phyloP scores from a whole-genome alignment of 2,113 vertebrate genomes.

The Hemicordylus capensis region DNA sequence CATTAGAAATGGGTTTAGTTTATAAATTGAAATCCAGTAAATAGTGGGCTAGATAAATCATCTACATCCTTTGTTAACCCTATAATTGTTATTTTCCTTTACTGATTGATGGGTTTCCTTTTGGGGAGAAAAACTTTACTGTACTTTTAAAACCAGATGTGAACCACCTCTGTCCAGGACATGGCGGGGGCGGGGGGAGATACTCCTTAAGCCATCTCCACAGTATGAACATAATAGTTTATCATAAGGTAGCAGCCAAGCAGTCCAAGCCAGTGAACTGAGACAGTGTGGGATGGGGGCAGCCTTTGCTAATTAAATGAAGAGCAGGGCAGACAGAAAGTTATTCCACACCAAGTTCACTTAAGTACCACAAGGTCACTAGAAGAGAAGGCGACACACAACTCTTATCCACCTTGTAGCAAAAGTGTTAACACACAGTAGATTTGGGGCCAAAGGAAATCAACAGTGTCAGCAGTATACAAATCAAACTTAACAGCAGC shows the following conservation, averaged over 20 bases:
- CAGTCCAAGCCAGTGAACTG: not conserved
- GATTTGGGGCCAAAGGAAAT: not conserved
- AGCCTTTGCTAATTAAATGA: not conserved
- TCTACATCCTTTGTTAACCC: not conserved
- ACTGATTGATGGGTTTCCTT: not conserved
- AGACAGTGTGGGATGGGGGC: not conserved
- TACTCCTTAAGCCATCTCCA: not conserved
- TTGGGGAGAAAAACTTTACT: not conserved
- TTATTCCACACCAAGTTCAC: not conserved
- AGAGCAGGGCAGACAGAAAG: not conserved
- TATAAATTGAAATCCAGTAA: not conserved
- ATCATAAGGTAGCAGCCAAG: not conserved
- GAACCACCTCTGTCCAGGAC: not conserved
- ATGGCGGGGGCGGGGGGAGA: constrained; percentile 12
- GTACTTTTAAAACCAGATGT: constrained; percentile 19
- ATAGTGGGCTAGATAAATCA: not conserved
- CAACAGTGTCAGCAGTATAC: constrained; percentile 12
- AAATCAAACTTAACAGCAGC: not conserved
- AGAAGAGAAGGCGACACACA: not conserved
- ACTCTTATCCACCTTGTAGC: not conserved
- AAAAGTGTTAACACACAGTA: not conserved
- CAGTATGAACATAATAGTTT: not conserved
- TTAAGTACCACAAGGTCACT: not conserved
- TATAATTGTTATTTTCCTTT: not conserved
- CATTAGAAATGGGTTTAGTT: not conserved